Evolutionary conservation across 1,140 invertebrate species (phyloP).

Genomic region (Nasonia longicornis): DNA sequence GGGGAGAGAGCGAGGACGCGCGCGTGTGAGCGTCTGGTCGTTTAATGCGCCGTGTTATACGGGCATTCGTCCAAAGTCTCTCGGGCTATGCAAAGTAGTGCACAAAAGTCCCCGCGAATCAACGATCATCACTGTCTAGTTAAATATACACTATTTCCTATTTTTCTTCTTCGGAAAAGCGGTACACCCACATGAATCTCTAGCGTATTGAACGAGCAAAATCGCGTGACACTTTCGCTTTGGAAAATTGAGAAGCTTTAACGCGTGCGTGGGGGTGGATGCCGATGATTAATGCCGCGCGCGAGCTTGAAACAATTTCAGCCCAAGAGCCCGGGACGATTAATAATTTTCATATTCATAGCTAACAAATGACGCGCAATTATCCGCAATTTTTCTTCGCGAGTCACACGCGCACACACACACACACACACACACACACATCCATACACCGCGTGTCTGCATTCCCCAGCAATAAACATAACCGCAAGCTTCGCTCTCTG

Average conservation of each 20-base stretch:
- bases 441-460: slow-evolving; percentile 41
- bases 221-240: too few relatives aligned
- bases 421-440: slow-evolving; percentile 52
- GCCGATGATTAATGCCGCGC: background rate
- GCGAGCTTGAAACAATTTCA: background rate
- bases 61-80: slow-evolving; percentile 16
- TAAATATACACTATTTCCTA: too few relatives aligned
- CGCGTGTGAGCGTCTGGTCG: background rate
- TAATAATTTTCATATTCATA: slow-evolving; percentile 26
- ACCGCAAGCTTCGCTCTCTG: background rate
- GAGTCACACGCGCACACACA: slow-evolving; percentile 53
- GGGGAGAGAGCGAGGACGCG: background rate
- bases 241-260: background rate
- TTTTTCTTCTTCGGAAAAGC: too few relatives aligned
- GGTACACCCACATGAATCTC: too few relatives aligned
- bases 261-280: background rate
- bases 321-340: background rate
- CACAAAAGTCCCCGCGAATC: background rate
- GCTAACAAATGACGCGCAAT: slow-evolving; percentile 11
- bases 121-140: background rate
- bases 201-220: too few relatives aligned
- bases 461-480: slow-evolving; percentile 43
- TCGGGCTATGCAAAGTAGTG: background rate
- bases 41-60: slow-evolving; percentile 1
- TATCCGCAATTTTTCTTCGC: slow-evolving; percentile 31